Base-by-base conservation (phyloP, 2,888 invertebrate species). In the Drosophila mimetica region DNA sequence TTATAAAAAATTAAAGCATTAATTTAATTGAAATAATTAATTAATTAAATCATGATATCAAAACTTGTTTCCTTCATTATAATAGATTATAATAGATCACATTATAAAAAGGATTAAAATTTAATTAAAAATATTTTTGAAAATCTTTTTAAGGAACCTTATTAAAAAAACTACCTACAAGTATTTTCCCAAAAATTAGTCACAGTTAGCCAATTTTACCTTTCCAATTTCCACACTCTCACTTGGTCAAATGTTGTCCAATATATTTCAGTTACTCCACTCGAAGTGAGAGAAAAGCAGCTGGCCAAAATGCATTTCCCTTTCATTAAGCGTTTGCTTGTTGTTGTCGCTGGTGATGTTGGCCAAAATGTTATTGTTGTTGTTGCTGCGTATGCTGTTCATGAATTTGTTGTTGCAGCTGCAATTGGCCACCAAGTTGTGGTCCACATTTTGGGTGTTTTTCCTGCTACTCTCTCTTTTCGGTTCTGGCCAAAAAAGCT, bases 391-490 rank as follows among this genome's bases (percentile, higher is more conserved):
- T 50, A 8, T 47, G 66, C 13, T 44, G 46, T 32, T 18, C 14
- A 22, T 39, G 46, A 30, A 39, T 32, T 53, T 72, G 73, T 60
- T 73, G 54, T 41, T 77, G 71, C 69, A 71, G 52, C 54, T 65
- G 67, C 67, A 48, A 58, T 50, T 58, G 66, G 66, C 28, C 48
- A 16, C 42, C 59, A 60, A 74, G 44, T 60, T 77, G 81, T 79
- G 74, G 77, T 61, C 60, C 50, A 72, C 44, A 77, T 73, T 76
- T 66, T 30, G 52, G 41, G 22, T 34, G 34, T 36, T 25, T 32
- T 46, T 39, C 4, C 39, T 7, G 65, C 14, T 57, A 42, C 53
- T 28, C 25, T 8, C n/a, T n/a, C n/a, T n/a, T n/a, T n/a, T n/a
- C 16, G 36, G 34, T 30, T 30, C 74, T 67, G 71, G 74, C 37